These are phyloP conservation scores for Ectemnius continuus DNA, from an alignment of 2,888 invertebrate genomes.

Conservation along the genomic window DNA sequence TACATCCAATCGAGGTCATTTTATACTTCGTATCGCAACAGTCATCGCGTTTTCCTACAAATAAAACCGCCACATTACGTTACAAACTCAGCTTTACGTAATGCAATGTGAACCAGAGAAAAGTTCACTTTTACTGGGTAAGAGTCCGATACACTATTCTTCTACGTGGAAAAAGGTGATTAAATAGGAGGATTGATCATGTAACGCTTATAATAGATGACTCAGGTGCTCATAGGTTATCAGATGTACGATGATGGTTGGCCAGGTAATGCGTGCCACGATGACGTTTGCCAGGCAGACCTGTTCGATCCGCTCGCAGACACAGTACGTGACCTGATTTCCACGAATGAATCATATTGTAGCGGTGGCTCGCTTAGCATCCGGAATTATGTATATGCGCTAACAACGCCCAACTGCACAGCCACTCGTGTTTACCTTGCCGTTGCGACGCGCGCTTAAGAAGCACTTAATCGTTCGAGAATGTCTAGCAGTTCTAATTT, in stretches of 20 bases:
- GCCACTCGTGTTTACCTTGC: not conserved
- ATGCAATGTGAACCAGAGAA: not conserved
- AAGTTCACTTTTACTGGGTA: not conserved
- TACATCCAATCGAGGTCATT: constrained; percentile 9
- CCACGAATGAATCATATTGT: constrained; percentile 43
- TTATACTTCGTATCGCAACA: not conserved
- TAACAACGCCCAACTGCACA: not conserved
- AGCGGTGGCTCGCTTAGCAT: constrained; percentile 5
- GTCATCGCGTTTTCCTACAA: not conserved
- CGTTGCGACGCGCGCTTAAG: too few relatives aligned
- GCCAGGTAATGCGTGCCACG: constrained; percentile 32
- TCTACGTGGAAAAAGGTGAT: not conserved
- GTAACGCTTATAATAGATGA: constrained; percentile 54
- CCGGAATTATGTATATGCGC: not conserved
- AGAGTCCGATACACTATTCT: not conserved
- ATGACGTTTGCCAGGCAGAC: constrained; percentile 32
- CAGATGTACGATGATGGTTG: constrained; percentile 38
- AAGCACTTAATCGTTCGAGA: too few relatives aligned
- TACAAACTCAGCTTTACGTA: not conserved
- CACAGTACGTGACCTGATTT: constrained; percentile 44
- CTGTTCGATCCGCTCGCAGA: constrained; percentile 26
- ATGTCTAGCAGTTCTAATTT: too few relatives aligned
- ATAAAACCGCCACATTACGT: not conserved
- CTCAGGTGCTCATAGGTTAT: constrained; percentile 47
- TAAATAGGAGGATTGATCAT: constrained; percentile 31